phyloP scores from a whole-genome alignment of 2,113 vertebrate species.

The Aspiorhynchus laticeps region DNA sequence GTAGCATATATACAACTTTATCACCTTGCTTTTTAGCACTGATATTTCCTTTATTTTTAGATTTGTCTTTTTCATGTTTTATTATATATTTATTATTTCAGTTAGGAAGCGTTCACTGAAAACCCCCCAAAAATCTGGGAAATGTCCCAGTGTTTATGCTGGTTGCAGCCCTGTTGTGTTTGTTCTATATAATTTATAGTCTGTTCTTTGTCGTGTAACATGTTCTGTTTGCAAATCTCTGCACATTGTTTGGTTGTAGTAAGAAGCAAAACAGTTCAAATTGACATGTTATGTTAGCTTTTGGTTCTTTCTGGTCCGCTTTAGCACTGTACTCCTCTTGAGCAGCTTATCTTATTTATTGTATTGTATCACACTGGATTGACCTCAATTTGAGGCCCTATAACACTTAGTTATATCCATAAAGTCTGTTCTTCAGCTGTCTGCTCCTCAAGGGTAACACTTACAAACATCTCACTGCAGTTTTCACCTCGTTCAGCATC shows the following conservation, averaged over 20 bases:
- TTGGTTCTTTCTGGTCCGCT: neutral
- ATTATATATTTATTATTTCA: neutral
- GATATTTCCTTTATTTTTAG: neutral
- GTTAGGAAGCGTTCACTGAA: neutral
- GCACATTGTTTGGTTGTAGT: neutral
- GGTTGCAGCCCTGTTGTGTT: neutral
- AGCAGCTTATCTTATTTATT: neutral
- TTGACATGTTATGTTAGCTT: neutral
- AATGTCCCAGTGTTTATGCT: neutral
- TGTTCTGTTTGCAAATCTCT: neutral
- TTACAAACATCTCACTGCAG: neutral
- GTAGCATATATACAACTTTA: neutral
- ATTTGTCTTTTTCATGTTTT: neutral
- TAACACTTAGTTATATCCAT: neutral
- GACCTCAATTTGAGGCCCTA: neutral
- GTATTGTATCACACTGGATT: neutral
- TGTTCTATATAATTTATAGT: neutral
- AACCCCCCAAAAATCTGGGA: neutral
- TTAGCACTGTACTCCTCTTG: neutral
- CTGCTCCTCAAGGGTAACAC: constrained; percentile 18
- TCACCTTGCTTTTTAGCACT: neutral
- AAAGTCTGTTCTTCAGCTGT: neutral
- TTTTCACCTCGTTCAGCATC: constrained; percentile 26
- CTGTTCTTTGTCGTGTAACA: neutral
- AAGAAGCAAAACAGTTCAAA: neutral